A percentile compares a stretch with the other conserved stretches of the same genome.
Conservation (phyloP, 2,888 invertebrate genomes). For the Leptopilina drosophilae region DNA sequence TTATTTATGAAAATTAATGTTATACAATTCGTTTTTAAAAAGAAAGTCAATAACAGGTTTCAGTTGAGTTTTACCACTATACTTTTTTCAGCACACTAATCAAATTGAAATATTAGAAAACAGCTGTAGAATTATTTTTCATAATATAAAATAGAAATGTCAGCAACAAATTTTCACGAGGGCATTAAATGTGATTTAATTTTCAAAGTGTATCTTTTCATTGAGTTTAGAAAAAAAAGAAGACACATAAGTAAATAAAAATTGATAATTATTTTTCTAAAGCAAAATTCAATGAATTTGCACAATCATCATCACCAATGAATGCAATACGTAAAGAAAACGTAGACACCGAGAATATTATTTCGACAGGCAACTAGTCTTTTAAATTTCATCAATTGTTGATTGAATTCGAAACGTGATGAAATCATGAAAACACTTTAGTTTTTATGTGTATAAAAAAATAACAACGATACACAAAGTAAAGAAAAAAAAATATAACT, state of each 20-base stretch:
- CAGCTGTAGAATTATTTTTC: neutral
- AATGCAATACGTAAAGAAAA: constrained; percentile 17
- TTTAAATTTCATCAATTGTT: constrained; percentile 5
- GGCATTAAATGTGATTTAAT: neutral
- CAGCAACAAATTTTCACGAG: neutral
- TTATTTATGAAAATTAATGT: neutral
- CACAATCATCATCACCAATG: constrained; percentile 4
- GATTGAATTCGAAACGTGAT: neutral
- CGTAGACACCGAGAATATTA: neutral
- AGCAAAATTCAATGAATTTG: neutral
- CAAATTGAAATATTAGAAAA: constrained; percentile 40
- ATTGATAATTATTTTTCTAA: constrained; percentile 7
- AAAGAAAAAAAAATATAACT: neutral
- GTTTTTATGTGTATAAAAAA: neutral
- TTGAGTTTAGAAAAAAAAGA: too few relatives aligned
- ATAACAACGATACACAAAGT: neutral
- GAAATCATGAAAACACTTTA: neutral
- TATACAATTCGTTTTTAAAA: neutral
- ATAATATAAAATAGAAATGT: too few relatives aligned
- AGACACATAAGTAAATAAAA: neutral
- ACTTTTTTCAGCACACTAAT: constrained; percentile 11
- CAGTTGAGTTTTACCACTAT: neutral
- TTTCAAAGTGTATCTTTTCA: too few relatives aligned
- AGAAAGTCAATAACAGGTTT: constrained; percentile 11
- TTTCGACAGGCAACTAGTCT: neutral